A percentile compares a stretch with the other conserved stretches of the same genome.
These are phyloP conservation scores for Nymphalis urticae DNA, from an alignment of 2,888 invertebrate genomes.

Conservation along the genomic window DNA sequence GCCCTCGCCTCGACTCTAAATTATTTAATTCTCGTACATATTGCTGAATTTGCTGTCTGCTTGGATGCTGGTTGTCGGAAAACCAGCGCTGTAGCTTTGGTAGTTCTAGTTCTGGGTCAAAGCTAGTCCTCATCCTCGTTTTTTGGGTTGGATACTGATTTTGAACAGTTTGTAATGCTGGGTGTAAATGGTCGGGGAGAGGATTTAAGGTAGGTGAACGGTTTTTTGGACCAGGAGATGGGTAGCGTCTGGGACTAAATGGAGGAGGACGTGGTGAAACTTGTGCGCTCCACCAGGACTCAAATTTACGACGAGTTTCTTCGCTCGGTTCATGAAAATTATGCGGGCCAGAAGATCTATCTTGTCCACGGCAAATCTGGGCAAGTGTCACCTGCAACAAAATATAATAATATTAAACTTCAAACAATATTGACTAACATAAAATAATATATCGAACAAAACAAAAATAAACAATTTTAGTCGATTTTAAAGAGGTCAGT, in stretches of 20 bases:
- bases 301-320: conserved; percentile 93
- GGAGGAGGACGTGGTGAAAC: conserved; percentile 83
- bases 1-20: conserved; percentile 93
- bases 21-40: conserved; percentile 97
- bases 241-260: conserved; percentile 76
- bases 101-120: conserved; percentile 97
- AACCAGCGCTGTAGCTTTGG: conserved; percentile 99
- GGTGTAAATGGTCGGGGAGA: conserved; percentile 84
- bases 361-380: conserved; percentile 90
- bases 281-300: conserved; percentile 93
- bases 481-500: conserved; percentile 78
- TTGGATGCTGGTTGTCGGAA: conserved; percentile 97
- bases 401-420: conserved; percentile 41
- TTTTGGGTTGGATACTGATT: conserved; percentile 91
- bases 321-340: conserved; percentile 88
- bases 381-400: conserved; percentile 88
- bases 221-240: conserved; percentile 77
- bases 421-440: conserved; percentile 33
- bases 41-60: conserved; percentile 96
- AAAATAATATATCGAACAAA: conserved; percentile 52
- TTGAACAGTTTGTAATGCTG: conserved; percentile 88
- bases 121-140: conserved; percentile 97
- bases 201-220: conserved; percentile 72
- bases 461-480: conserved; percentile 72
- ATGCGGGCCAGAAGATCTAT: conserved; percentile 84